Base-by-base conservation (phyloP, 2,797 vertebrate genomes). In the Pelobates cultripes region DNA sequence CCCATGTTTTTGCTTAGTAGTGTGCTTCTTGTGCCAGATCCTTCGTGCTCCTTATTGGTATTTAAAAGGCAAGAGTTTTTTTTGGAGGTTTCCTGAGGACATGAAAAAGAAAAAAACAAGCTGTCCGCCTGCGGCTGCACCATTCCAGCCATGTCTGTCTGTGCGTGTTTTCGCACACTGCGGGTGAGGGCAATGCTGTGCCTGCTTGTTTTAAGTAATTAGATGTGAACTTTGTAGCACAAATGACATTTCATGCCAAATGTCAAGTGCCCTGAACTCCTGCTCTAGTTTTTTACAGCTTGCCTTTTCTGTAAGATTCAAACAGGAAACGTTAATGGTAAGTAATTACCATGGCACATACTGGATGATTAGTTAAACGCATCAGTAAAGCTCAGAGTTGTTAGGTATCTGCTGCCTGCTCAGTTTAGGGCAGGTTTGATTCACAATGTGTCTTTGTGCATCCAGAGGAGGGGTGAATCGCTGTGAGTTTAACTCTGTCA, bases 241-340 rank as follows among this genome's bases (percentile, higher is more conserved):
- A 94, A 95, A 92, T 95, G 94, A 90, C 94, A 93, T 94, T 94
- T 94, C 92, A 93, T 95, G 94, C 92, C 95, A 94, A 94, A 94
- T 89, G 91, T 90, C 89, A 92, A 80, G 63, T 80, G 73, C 85
- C 79, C 85, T 85, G 86, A 88, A 67, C 77, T 10, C 47, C 41
- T 83, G 86, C 82, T 87, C 67, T 89, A 86, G 68, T 82, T 83
- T 63, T 86, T 82, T 78, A 75, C 67, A 2, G 12, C 71, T 57
- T 74, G 80, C 53, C 2, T 85, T 75, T 87, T 84, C 84, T 89
- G 86, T 67, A 78, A 84, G 84, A 82, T 86, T 85, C 84, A 83
- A 45, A 86, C 86, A 85, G 85, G 86, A 89, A 87, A 55, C 80
- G 76, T 74, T 87, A 88, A 89, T 91, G 87, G 87, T 75, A 88